Percentiles rank a stretch among this genome's conserved stretches.
Evolutionary conservation across 2,888 invertebrate genomes (phyloP).

Genomic region (Melinopterus prodromus): DNA sequence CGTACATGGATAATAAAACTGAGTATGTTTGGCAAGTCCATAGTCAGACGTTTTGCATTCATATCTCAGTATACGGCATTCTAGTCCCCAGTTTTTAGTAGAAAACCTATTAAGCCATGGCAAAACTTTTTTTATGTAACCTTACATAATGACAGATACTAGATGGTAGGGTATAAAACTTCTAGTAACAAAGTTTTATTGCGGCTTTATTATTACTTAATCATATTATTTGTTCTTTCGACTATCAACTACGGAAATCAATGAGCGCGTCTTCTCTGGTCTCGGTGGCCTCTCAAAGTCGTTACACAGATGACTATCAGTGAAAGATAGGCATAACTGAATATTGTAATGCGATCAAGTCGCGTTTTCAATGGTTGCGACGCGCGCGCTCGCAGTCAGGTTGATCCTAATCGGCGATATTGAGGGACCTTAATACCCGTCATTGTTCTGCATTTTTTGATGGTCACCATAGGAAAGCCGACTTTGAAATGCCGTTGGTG

Average conservation of each 20-base stretch:
- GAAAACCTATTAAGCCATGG: no score
- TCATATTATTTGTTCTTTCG: background rate
- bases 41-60: no score
- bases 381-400: constrained; percentile 33
- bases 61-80: no score
- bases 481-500: background rate
- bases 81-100: no score
- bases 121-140: no score
- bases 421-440: constrained; percentile 37
- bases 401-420: constrained; percentile 38
- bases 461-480: background rate
- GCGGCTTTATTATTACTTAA: no score
- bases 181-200: no score
- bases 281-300: constrained; percentile 4
- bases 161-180: no score
- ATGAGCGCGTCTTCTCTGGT: background rate
- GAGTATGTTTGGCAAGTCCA: no score
- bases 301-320: constrained; percentile 11
- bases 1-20: no score
- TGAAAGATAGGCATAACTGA: constrained; percentile 55
- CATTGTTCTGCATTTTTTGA: constrained; percentile 34
- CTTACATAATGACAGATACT: no score
- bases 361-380: constrained; percentile 42
- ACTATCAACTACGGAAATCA: background rate
- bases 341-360: constrained; percentile 58